phyloP scores from a whole-genome alignment of 2,888 invertebrate genomes.

The Sympetrum striolatum region DNA sequence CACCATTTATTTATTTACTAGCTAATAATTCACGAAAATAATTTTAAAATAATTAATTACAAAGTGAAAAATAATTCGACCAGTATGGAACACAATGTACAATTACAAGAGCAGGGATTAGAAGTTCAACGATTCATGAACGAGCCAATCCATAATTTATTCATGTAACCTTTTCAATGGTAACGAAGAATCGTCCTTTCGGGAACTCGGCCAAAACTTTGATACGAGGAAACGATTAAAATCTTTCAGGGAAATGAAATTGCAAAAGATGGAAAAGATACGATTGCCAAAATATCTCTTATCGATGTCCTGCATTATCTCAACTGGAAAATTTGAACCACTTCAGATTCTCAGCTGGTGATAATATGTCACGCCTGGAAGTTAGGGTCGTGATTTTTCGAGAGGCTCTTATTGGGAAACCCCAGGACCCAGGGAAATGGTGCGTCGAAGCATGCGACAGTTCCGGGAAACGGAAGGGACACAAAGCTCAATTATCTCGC shows the following conservation, averaged over 20 bases:
- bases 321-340: neutral
- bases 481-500: neutral
- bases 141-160: neutral
- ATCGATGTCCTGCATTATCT: neutral
- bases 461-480: neutral
- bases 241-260: neutral
- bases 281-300: neutral
- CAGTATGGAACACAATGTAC: no score
- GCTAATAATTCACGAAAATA: no score
- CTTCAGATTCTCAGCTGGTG: neutral
- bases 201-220: neutral
- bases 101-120: no score
- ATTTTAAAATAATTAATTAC: no score
- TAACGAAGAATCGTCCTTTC: neutral
- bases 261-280: neutral
- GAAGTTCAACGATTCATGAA: no score
- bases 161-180: neutral
- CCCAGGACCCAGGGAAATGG: neutral
- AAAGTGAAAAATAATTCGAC: no score
- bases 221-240: neutral
- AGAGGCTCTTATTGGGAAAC: neutral
- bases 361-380: neutral
- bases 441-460: neutral
- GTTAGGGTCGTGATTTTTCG: neutral
- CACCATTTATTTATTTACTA: no score